phyloP scores from a whole-genome alignment of 2,888 invertebrate species.

The Sminthurinus aureus region DNA sequence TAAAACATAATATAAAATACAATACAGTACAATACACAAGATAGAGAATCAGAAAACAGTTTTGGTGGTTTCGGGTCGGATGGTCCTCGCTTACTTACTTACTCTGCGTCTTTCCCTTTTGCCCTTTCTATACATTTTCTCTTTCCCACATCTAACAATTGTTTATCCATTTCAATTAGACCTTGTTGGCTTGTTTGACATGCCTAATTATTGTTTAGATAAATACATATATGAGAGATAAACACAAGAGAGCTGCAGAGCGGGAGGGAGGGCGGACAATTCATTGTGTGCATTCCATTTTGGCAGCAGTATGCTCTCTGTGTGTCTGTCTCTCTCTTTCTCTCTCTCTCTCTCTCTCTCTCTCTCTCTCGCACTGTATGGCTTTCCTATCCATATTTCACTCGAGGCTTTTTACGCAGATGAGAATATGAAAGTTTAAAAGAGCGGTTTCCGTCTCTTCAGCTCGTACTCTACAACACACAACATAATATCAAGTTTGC shows the following conservation, averaged over 20 bases:
- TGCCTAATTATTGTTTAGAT: slow-evolving; percentile 34
- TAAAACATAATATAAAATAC: background rate
- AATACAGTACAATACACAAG: too few relatives aligned
- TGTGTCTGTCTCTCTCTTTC: background rate
- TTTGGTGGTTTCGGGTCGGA: slow-evolving; percentile 9
- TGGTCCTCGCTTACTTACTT: background rate
- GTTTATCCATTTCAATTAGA: slow-evolving; percentile 36
- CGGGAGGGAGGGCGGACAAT: slow-evolving; percentile 19
- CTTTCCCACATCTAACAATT: slow-evolving; percentile 5
- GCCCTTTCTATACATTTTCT: background rate
- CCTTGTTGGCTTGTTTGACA: slow-evolving; percentile 22
- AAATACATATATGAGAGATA: slow-evolving; percentile 11
- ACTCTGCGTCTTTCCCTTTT: background rate
- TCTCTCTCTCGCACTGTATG: background rate
- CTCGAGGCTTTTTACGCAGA: slow-evolving; percentile 43
- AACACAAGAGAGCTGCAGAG: slow-evolving; percentile 3
- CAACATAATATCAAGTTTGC: too few relatives aligned
- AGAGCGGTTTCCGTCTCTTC: background rate
- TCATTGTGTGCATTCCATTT: background rate
- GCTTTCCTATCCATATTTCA: slow-evolving; percentile 10
- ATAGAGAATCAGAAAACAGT: background rate
- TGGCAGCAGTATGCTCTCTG: too few relatives aligned
- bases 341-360: background rate
- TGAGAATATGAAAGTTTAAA: slow-evolving; percentile 44
- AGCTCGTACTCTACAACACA: too few relatives aligned